Evolutionary conservation across 1,140 invertebrate genomes (phyloP).

Genomic region (Orius laevigatus): DNA sequence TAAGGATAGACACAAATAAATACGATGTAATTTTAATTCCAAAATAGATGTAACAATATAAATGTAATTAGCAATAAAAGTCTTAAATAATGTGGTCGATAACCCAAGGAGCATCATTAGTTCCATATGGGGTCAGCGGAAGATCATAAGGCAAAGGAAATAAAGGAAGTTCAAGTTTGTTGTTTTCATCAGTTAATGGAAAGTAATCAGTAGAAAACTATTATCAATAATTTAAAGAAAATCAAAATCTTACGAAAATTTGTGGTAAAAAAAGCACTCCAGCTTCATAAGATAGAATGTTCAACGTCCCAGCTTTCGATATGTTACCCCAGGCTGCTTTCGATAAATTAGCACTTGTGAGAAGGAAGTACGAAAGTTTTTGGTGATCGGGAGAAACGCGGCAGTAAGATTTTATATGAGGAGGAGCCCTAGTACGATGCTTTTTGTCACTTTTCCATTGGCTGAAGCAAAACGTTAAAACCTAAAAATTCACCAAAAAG

Average conservation of each 20-base stretch:
- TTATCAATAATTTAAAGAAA: slow-evolving; percentile 22
- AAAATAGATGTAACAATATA: too few species aligned
- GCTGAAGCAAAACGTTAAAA: slow-evolving; percentile 40
- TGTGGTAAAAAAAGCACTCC: slow-evolving; percentile 79
- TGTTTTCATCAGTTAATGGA: slow-evolving; percentile 27
- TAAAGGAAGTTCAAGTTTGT: slow-evolving; percentile 26
- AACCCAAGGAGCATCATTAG: slow-evolving; percentile 31
- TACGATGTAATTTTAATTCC: too few species aligned
- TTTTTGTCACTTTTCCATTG: slow-evolving; percentile 63
- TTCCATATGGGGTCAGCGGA: slow-evolving; percentile 45
- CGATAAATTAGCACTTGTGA: slow-evolving; percentile 86
- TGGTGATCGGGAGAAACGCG: slow-evolving; percentile 49
- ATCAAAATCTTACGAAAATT: slow-evolving; percentile 48
- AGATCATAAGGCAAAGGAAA: slow-evolving; percentile 69
- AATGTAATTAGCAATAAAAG: too few species aligned
- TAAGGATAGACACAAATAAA: too few species aligned
- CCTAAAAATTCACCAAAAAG: slow-evolving; percentile 8
- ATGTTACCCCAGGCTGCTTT: slow-evolving; percentile 85
- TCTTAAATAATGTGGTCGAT: slow-evolving; percentile 12
- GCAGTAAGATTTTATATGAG: slow-evolving; percentile 86
- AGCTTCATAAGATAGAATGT: slow-evolving; percentile 65
- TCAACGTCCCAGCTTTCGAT: slow-evolving; percentile 47
- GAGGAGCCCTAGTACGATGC: slow-evolving; percentile 59
- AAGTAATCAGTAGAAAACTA: slow-evolving; percentile 27
- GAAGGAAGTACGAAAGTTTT: slow-evolving; percentile 58